These are phyloP conservation scores for Meghimatium bilineatum DNA, from an alignment of 2,888 invertebrate species.

Conservation along the genomic window DNA sequence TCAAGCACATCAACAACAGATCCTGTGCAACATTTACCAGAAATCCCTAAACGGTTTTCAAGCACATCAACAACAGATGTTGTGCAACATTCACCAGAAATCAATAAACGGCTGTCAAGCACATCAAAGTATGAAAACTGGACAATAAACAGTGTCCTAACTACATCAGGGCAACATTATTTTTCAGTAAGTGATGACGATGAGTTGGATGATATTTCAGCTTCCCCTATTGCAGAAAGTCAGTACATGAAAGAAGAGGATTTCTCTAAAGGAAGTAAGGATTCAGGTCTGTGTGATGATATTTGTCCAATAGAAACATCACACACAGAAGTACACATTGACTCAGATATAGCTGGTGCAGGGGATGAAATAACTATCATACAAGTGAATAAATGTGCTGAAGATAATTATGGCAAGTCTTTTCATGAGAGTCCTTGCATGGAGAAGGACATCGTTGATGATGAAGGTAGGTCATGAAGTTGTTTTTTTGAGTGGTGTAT, in stretches of 20 bases:
- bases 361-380: background rate
- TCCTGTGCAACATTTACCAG: background rate
- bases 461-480: conserved; percentile 1
- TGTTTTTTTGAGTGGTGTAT: no score
- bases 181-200: conserved; percentile 38
- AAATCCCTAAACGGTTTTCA: background rate
- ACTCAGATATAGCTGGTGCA: background rate
- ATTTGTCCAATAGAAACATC: conserved; percentile 6
- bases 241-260: conserved; percentile 15
- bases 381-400: background rate
- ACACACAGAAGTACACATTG: background rate
- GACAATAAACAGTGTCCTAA: conserved; percentile 47
- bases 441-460: background rate
- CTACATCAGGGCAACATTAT: conserved; percentile 4
- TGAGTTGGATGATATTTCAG: conserved; percentile 16
- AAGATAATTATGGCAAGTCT: background rate
- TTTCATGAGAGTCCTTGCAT: background rate
- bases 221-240: conserved; percentile 15
- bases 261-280: conserved; percentile 47
- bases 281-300: conserved; percentile 47
- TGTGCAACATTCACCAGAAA: background rate
- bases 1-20: conserved; percentile 15
- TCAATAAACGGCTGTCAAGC: conserved; percentile 6
- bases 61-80: conserved; percentile 7
- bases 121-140: conserved; percentile 46